Evolutionary conservation across 2,888 invertebrate genomes (phyloP).

Genomic region (Caenorhabditis drosophilae): DNA sequence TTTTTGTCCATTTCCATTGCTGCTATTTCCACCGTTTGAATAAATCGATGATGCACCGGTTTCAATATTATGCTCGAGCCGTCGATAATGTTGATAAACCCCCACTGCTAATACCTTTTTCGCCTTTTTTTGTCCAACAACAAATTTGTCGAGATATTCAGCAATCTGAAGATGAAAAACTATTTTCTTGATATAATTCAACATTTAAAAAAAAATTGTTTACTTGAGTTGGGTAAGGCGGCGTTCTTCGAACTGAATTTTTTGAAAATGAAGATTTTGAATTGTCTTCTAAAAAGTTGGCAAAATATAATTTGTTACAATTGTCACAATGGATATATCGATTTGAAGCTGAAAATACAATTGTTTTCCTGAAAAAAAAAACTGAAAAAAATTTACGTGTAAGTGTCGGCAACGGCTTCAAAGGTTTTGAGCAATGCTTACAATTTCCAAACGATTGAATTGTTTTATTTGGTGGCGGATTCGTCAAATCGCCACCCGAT

Average conservation of each 20-base stretch:
- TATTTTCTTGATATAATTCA: background rate
- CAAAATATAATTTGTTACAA: constrained; percentile 60
- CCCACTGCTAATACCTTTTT: constrained; percentile 97
- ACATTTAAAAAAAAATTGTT: background rate
- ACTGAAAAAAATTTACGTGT: constrained; percentile 47
- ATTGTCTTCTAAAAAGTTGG: constrained; percentile 41
- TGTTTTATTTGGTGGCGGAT: constrained; percentile 40
- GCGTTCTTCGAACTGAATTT: constrained; percentile 33
- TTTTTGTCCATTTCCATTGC: background rate
- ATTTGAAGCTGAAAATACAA: constrained; percentile 53
- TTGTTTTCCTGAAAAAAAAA: background rate
- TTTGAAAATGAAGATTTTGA: constrained; percentile 13
- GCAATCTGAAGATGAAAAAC: constrained; percentile 77
- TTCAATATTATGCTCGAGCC: constrained; percentile 85
- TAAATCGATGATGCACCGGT: constrained; percentile 44
- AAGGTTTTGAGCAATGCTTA: constrained; percentile 57
- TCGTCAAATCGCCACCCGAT: constrained; percentile 34
- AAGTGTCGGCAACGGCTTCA: constrained; percentile 56
- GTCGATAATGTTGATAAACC: constrained; percentile 95
- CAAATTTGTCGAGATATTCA: constrained; percentile 93
- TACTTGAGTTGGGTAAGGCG: constrained; percentile 54
- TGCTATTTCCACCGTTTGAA: constrained; percentile 4
- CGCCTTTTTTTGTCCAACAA: constrained; percentile 81
- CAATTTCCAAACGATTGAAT: constrained; percentile 52
- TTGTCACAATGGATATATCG: constrained; percentile 61